phyloP scores from a whole-genome alignment of 2,888 invertebrate genomes.

The Zygothrica quintamaculata region DNA sequence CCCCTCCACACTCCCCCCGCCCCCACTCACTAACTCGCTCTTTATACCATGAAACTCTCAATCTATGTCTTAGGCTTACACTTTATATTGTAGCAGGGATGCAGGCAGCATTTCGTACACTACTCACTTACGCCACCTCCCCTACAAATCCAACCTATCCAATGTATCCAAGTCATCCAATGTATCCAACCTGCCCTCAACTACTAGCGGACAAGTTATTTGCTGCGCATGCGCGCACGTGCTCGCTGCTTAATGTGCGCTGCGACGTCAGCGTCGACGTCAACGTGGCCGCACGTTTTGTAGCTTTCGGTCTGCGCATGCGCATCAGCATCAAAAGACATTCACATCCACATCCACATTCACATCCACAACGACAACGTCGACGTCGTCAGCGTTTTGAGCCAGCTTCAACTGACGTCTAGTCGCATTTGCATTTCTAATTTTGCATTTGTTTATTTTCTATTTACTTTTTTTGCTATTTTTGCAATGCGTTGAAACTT shows the following conservation, averaged over 20 bases:
- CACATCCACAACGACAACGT: not conserved
- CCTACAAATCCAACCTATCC: not conserved
- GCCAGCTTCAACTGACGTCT: conserved; percentile 20
- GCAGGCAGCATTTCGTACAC: conserved; percentile 25
- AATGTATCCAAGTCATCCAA: too few species aligned
- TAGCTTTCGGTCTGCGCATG: conserved; percentile 58
- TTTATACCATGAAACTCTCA: too few species aligned
- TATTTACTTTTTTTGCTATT: conserved; percentile 19
- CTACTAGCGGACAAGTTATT: conserved; percentile 63
- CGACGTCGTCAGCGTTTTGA: conserved; percentile 1
- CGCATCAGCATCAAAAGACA: conserved; percentile 68
- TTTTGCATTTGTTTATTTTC: conserved; percentile 42
- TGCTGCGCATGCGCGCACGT: conserved; percentile 79
- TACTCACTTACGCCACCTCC: not conserved
- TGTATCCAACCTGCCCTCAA: not conserved
- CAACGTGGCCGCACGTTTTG: conserved; percentile 68
- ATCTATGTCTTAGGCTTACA: too few species aligned
- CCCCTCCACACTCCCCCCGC: conserved; percentile 1
- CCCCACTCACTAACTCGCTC: not conserved
- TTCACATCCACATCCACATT: conserved; percentile 9
- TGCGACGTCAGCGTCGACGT: conserved; percentile 35
- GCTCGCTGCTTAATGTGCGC: conserved; percentile 70
- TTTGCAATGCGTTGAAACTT: conserved; percentile 50
- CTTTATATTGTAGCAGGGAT: conserved; percentile 27
- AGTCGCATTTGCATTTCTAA: conserved; percentile 77